Base-by-base conservation (phyloP, 1,140 invertebrate genomes). In the Stratiolaelaps scimitus region DNA sequence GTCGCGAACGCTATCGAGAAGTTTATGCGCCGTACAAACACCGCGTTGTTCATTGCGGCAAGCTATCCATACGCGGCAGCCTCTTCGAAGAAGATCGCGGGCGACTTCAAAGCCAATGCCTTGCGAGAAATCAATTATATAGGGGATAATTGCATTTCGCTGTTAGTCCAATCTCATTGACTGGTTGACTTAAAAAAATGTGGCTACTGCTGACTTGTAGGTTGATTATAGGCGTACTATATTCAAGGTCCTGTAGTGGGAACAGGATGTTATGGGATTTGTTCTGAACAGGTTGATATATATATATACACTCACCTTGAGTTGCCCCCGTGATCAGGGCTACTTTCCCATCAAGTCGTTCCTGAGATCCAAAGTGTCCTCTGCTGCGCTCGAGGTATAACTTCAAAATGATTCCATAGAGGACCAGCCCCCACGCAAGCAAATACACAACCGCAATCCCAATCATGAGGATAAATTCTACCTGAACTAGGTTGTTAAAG, bases 31-130 rank as follows among this genome's bases (percentile, higher is more conserved):
- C 4, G 28, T 28, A 23, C 28, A 19, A 7, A 7, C 19, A 4
- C 47, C 47, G 5, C 47, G 47, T 15, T 48, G 20, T 19, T 23
- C 19, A 48, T 48, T 28, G 28, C 47, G 47, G 47, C 47, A 48
- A 48, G 47, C 47, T 48, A 48, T 48, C 47, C 47, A 48, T 19
- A 48, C 5, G 5, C 47, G 47, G 28, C 47, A 48, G 4, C 47
- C 47, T 15, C 47, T 19, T 6, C 47, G 47, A 15, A 48, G 7
- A 4, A 48, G 47, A 48, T 48, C 47, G 20, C 47, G 4, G 28
- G 47, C 47, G 4, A 48, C 47, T 15, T 48, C 47, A 15, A 48
- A 19, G 4, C 47, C 47, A 28, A 48, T 48, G 5, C 47, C 47
- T 48, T 19, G 13, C n/a, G 44, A 13, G n/a, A 48, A 48, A 23